Conservation (phyloP, 2,797 vertebrate genomes). For the Chiloscyllium punctatum region DNA sequence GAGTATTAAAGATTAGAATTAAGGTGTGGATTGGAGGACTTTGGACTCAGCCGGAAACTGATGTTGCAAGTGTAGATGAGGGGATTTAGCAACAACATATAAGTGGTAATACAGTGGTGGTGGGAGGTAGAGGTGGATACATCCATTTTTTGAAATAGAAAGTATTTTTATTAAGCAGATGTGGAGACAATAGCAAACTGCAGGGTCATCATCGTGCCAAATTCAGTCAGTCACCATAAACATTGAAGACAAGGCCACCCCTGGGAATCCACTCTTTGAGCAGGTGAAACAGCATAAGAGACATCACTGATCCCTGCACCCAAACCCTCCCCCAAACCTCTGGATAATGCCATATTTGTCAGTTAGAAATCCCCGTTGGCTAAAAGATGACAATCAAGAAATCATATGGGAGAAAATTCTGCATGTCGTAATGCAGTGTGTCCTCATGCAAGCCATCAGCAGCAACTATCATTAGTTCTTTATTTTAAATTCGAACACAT, state of each 20-base stretch:
- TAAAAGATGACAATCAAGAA: not conserved
- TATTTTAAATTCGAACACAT: not conserved
- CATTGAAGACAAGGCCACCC: not conserved
- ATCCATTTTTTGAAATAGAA: not conserved
- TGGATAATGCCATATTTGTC: not conserved
- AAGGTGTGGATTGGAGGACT: not conserved
- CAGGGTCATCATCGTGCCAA: not conserved
- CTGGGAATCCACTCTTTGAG: not conserved
- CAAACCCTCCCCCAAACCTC: not conserved
- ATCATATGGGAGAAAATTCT: not conserved
- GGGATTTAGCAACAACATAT: not conserved
- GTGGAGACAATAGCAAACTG: not conserved
- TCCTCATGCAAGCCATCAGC: not conserved
- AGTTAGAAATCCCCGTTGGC: not conserved
- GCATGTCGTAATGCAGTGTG: not conserved
- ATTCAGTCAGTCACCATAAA: not conserved
- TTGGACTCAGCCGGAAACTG: not conserved
- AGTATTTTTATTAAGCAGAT: not conserved
- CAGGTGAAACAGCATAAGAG: not conserved
- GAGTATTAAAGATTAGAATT: not conserved
- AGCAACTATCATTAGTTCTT: not conserved
- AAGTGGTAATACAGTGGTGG: not conserved
- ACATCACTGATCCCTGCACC: conserved; percentile 12
- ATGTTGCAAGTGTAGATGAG: not conserved
- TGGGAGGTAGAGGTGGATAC: not conserved